Evolutionary conservation across 2,797 vertebrate species (phyloP).

Genomic region (Rhinophrynus dorsalis): DNA sequence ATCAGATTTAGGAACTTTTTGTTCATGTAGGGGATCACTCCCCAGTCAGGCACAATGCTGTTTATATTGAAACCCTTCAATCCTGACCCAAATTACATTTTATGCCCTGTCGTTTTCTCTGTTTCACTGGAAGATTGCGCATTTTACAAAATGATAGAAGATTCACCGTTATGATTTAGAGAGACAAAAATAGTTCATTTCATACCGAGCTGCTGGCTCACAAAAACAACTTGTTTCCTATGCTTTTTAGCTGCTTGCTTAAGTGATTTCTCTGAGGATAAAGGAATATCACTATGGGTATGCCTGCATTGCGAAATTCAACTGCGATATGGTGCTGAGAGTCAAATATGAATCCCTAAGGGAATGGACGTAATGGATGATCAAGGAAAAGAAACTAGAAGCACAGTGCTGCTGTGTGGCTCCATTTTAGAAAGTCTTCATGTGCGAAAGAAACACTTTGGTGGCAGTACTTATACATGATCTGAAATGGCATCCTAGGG

Average conservation of each 20-base stretch:
- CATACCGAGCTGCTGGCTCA: slow-evolving; percentile 10
- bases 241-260: slow-evolving; percentile 19
- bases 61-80: slow-evolving; percentile 4
- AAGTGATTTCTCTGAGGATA: slow-evolving; percentile 22
- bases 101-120: background rate
- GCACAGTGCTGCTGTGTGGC: slow-evolving; percentile 31
- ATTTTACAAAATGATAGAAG: slow-evolving; percentile 20
- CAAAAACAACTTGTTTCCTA: slow-evolving; percentile 15
- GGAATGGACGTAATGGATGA: slow-evolving; percentile 40
- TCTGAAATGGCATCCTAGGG: slow-evolving; percentile 43
- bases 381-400: slow-evolving; percentile 27
- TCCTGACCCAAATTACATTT: slow-evolving; percentile 20
- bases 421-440: slow-evolving; percentile 38
- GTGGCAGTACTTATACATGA: slow-evolving; percentile 29
- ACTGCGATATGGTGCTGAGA: slow-evolving; percentile 39
- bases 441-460: slow-evolving; percentile 36
- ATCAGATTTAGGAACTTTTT: background rate
- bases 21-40: background rate
- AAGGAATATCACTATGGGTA: slow-evolving; percentile 35
- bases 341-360: slow-evolving; percentile 41
- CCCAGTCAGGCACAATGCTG: background rate
- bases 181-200: slow-evolving; percentile 30
- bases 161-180: slow-evolving; percentile 10
- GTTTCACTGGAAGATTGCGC: slow-evolving; percentile 18
- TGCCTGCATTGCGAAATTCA: background rate